These are phyloP conservation scores for Cataglyphis rosenhaueri DNA, from an alignment of 2,888 invertebrate genomes.

Conservation along the genomic window DNA sequence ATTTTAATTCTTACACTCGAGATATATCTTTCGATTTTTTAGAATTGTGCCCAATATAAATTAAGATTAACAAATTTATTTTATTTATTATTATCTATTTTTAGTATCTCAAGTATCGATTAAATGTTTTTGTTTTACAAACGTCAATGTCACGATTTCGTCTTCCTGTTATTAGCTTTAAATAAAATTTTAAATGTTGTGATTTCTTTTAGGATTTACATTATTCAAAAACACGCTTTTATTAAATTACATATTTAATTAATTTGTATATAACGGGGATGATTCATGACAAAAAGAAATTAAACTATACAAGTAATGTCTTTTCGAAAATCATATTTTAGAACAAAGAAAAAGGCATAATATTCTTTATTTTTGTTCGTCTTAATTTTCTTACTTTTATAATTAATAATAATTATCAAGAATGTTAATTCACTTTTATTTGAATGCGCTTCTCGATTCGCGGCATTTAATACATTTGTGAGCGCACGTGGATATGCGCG, in stretches of 20 bases:
- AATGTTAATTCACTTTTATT: constrained; percentile 30
- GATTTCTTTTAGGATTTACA: background rate
- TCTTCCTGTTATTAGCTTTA: background rate
- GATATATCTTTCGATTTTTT: background rate
- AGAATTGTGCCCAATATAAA: background rate
- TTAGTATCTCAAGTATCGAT: background rate
- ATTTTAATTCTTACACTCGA: background rate
- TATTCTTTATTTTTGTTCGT: background rate
- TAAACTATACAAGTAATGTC: background rate
- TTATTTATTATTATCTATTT: background rate
- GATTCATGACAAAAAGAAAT: background rate
- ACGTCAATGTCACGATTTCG: background rate
- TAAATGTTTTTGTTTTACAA: background rate
- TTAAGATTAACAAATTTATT: background rate
- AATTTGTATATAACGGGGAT: background rate
- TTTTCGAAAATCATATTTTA: background rate
- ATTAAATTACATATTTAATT: background rate
- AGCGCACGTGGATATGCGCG: constrained; percentile 55
- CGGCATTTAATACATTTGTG: constrained; percentile 69
- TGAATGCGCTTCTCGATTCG: constrained; percentile 3
- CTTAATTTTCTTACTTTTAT: background rate
- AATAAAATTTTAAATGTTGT: background rate
- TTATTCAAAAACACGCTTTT: background rate
- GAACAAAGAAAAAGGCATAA: background rate
- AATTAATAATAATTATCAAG: background rate